Evolutionary conservation across 2,888 invertebrate genomes (phyloP), one percentile per base, ranked within the genome.

Genomic region (Epirrita christyi): DNA sequence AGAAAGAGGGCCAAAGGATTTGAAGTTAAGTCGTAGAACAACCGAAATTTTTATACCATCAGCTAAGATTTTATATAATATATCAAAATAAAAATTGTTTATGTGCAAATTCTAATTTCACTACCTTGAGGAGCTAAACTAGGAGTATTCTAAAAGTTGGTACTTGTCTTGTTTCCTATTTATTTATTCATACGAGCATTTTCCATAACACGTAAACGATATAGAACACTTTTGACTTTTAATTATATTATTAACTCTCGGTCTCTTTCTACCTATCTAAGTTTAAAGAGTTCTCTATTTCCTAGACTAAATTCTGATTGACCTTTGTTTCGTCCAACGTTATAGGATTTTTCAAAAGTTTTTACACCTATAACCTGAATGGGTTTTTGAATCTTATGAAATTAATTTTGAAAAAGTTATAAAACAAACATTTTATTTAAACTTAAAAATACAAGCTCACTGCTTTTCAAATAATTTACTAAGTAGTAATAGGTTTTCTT

Each of bases 191-290:
- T 34, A n/a, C 14, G 49, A 54, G 15, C 53, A 54, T 54, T 59
- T 51, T 43, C 59, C 57, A 10, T 37, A 59, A 56, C 58, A 54
- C 52, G 51, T 60, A 58, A 56, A 57, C 43, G 21, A 64, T 66
- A 67, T 64, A 71, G 72, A 73, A 73, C 71, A 73, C 71, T 70
- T 69, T 57, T 63, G 57, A 57, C 60, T 68, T 66, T 62, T 66
- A 57, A 64, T 55, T 43, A 37, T 48, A 63, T 53, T 50, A 41
- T 50, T 48, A 36, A 55, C 49, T 59, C 41, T 52, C 36, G 36
- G 14, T 51, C 8, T 42, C 60, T 71, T 56, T 65, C 71, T 76
- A 76, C 72, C 74, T 80, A 78, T 56, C 32, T 47, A 71, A 72
- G 65, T 71, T 67, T 63, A 67, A 58, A 28, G 41, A 57, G 41